Conservation (phyloP, 2,113 vertebrate genomes). For the Heterotis niloticus region DNA sequence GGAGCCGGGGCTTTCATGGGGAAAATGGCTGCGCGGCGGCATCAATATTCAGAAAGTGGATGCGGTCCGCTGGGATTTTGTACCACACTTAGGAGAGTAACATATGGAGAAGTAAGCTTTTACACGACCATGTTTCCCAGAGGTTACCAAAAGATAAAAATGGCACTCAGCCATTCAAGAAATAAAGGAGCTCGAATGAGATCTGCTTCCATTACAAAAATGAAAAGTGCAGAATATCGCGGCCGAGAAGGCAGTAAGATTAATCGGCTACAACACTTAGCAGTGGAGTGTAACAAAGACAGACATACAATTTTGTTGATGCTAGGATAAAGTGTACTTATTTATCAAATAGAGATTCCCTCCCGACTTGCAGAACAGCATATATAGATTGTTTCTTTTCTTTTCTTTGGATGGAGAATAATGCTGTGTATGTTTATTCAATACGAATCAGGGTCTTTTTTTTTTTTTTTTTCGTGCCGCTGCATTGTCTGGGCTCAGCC, state of each 20-base stretch:
- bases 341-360: background rate
- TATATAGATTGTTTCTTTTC: background rate
- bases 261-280: slow-evolving; percentile 1
- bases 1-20: background rate
- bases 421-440: background rate
- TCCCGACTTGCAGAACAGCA: background rate
- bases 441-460: background rate
- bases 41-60: slow-evolving; percentile 12
- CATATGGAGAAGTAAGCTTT: slow-evolving; percentile 16
- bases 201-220: slow-evolving; percentile 29
- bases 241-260: background rate
- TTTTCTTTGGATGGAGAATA: background rate
- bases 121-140: slow-evolving; percentile 6
- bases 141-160: slow-evolving; percentile 25
- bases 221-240: slow-evolving; percentile 26
- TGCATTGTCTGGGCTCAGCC: background rate
- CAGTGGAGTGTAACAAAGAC: background rate
- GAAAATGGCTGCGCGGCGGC: slow-evolving; percentile 25
- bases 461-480: too few species aligned
- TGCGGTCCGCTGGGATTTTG: slow-evolving; percentile 23
- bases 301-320: background rate
- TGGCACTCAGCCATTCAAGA: slow-evolving; percentile 27
- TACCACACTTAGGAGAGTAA: slow-evolving; percentile 18
- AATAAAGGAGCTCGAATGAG: slow-evolving; percentile 23
- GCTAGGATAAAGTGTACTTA: background rate